These are phyloP conservation scores for Onchidella celtica DNA, from an alignment of 2,888 invertebrate species.

Conservation along the genomic window DNA sequence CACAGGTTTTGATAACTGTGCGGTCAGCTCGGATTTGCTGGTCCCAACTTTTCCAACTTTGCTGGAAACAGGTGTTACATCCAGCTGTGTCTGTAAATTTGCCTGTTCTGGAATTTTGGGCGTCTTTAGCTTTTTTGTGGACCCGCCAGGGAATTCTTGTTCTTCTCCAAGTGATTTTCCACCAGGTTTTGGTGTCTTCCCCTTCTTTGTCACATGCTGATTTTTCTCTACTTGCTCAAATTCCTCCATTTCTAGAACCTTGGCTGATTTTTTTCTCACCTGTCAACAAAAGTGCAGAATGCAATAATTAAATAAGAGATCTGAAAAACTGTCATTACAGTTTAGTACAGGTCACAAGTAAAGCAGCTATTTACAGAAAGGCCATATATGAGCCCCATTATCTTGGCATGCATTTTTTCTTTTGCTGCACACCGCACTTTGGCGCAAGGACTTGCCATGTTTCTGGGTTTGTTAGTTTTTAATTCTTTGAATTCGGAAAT, in stretches of 20 bases:
- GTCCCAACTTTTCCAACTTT: constrained; percentile 15
- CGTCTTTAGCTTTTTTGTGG: constrained; percentile 42
- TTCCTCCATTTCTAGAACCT: constrained; percentile 94
- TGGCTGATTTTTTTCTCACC: constrained; percentile 96
- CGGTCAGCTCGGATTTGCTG: constrained; percentile 3
- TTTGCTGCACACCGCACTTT: background rate
- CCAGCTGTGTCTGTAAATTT: background rate
- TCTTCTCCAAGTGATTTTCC: constrained; percentile 62
- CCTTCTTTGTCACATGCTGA: constrained; percentile 59
- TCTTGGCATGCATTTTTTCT: background rate
- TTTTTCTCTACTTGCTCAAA: constrained; percentile 75
- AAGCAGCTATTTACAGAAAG: no score
- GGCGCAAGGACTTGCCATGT: no score
- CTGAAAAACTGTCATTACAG: background rate
- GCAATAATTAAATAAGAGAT: background rate
- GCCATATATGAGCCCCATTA: background rate
- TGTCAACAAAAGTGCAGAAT: constrained; percentile 39
- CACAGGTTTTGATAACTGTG: constrained; percentile 12
- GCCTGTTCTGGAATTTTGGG: constrained; percentile 17
- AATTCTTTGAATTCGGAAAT: no score
- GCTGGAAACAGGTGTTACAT: constrained; percentile 4
- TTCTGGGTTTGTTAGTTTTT: no score
- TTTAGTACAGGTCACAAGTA: background rate
- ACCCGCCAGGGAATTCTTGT: constrained; percentile 52
- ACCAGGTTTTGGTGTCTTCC: constrained; percentile 57